Conservation (phyloP, 2,888 invertebrate species). For the Drosophila falleni region DNA sequence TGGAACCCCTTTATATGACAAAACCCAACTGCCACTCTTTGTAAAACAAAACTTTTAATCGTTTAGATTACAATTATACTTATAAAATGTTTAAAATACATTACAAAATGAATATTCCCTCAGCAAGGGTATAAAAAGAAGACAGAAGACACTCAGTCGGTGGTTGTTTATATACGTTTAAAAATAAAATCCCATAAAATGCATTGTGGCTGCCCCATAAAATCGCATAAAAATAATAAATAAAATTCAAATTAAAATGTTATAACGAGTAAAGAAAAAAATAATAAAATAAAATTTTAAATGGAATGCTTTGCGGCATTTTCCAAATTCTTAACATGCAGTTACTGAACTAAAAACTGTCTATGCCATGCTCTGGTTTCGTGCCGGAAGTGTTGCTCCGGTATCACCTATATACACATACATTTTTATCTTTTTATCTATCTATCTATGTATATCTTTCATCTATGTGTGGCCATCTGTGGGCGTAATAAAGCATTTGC, state of each 20-base stretch:
- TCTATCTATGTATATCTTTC: slow-evolving; percentile 44
- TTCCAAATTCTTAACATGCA: slow-evolving; percentile 44
- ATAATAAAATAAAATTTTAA: slow-evolving; percentile 20
- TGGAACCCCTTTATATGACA: too few relatives aligned
- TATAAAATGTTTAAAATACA: background rate
- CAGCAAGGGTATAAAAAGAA: background rate
- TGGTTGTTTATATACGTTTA: slow-evolving; percentile 78
- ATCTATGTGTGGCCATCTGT: slow-evolving; percentile 65
- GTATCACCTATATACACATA: slow-evolving; percentile 55
- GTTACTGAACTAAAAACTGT: slow-evolving; percentile 22
- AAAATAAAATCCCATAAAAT: slow-evolving; percentile 71
- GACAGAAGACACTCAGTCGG: slow-evolving; percentile 49
- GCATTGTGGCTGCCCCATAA: slow-evolving; percentile 54
- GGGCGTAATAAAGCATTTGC: slow-evolving; percentile 77
- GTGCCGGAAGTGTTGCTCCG: slow-evolving; percentile 70
- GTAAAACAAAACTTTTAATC: too few relatives aligned
- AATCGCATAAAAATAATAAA: slow-evolving; percentile 68
- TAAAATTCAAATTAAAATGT: slow-evolving; percentile 72
- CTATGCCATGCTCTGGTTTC: slow-evolving; percentile 44
- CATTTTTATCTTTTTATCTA: slow-evolving; percentile 23
- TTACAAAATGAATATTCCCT: slow-evolving; percentile 1
- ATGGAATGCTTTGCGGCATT: slow-evolving; percentile 59
- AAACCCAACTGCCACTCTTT: too few relatives aligned
- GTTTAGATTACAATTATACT: background rate
- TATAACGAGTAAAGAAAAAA: slow-evolving; percentile 40